phyloP scores from a whole-genome alignment of 2,113 vertebrate species.

The Mobula hypostoma region DNA sequence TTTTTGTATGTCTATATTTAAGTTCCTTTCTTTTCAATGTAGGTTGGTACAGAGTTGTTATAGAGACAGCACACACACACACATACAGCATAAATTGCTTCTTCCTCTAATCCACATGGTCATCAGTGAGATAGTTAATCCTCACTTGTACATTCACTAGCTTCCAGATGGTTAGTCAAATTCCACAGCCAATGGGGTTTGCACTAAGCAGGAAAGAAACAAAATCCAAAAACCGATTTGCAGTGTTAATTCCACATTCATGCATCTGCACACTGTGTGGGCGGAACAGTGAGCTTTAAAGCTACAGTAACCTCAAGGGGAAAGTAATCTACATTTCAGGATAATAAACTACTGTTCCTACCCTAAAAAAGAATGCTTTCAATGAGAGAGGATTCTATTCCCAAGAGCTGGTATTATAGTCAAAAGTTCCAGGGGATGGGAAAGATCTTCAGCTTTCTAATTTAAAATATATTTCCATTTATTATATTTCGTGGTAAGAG shows the following conservation, averaged over 20 bases:
- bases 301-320: neutral
- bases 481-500: neutral
- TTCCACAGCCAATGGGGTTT: constrained; percentile 41
- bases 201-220: constrained; percentile 40
- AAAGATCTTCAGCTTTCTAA: neutral
- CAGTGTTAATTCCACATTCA: neutral
- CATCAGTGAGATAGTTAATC: constrained; percentile 62
- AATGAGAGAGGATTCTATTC: neutral
- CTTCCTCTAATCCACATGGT: constrained; percentile 56
- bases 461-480: neutral
- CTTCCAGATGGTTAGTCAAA: constrained; percentile 44
- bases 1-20: no score
- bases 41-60: neutral
- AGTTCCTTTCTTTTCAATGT: neutral
- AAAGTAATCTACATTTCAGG: neutral
- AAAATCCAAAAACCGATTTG: constrained; percentile 15
- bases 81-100: constrained; percentile 41
- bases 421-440: neutral
- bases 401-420: neutral
- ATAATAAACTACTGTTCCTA: neutral
- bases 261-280: constrained; percentile 1
- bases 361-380: neutral
- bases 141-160: constrained; percentile 46
- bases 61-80: neutral
- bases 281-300: neutral